Evolutionary conservation across 2,113 vertebrate species (phyloP).

Genomic region (Lycaon pictus): DNA sequence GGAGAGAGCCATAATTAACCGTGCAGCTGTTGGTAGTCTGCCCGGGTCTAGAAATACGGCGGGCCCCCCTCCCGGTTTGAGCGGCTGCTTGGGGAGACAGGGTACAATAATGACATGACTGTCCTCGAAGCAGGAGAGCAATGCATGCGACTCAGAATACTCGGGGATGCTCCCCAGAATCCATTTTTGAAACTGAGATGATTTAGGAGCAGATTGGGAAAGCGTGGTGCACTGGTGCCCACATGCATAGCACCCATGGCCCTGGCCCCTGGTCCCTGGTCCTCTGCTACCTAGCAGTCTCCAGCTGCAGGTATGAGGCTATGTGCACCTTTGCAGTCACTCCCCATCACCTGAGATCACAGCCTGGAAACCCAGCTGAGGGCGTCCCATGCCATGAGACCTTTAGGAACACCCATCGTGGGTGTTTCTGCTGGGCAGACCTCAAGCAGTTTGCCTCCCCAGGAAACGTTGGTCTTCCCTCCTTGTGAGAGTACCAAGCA

Average conservation of each 20-base stretch:
- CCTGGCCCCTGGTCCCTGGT: not conserved
- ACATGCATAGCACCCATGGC: not conserved
- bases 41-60: constrained; percentile 25
- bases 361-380: not conserved
- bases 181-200: constrained; percentile 67
- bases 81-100: not conserved
- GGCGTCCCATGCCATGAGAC: not conserved
- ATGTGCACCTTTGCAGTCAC: accelerated
- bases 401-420: not conserved
- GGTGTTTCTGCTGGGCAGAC: not conserved
- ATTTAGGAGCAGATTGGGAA: constrained; percentile 47
- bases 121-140: constrained; percentile 67
- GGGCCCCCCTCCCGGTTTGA: not conserved
- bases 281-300: not conserved
- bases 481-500: not conserved
- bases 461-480: constrained; percentile 10
- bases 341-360: not conserved
- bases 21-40: constrained; percentile 84
- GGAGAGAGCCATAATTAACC: constrained; percentile 85
- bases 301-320: not conserved
- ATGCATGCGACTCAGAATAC: not conserved
- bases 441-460: not conserved
- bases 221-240: not conserved
- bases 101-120: constrained; percentile 53
- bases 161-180: constrained; percentile 65